A percentile compares a stretch with the other conserved stretches of the same genome.
Conservation (phyloP, 2,888 invertebrate species). For the Disparrhopalites patrizii region DNA sequence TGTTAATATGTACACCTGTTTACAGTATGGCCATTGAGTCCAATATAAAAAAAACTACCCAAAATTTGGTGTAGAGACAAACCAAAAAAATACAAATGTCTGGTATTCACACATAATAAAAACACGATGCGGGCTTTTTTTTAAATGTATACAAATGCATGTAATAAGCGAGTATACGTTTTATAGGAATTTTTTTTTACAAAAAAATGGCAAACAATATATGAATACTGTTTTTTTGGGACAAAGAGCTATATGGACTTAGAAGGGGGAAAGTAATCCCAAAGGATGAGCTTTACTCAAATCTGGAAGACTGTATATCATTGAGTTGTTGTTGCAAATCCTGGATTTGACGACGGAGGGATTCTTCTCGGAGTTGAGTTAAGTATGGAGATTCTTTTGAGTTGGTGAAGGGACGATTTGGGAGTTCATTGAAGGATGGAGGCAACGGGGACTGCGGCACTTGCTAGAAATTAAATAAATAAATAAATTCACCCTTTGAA, state of each 20-base stretch:
- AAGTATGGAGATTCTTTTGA: conserved; percentile 26
- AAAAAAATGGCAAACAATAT: not conserved
- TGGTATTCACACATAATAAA: no score
- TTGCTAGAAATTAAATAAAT: not conserved
- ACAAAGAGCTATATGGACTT: not conserved
- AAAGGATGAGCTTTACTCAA: no score
- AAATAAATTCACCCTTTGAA: not conserved
- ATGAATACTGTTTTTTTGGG: not conserved
- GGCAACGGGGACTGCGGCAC: not conserved
- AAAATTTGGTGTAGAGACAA: no score
- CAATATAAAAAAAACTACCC: no score
- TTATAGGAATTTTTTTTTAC: no score
- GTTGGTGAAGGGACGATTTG: conserved; percentile 1
- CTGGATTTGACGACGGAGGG: conserved; percentile 18
- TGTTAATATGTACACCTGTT: no score
- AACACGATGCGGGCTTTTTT: no score
- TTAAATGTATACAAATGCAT: no score
- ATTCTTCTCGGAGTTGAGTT: conserved; percentile 18
- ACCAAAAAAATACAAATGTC: no score
- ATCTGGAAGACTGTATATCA: not conserved
- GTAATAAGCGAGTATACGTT: no score
- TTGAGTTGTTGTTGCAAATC: conserved; percentile 17
- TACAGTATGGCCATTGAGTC: no score
- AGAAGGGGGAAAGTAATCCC: no score
- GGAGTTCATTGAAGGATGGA: not conserved